Percentiles rank a stretch among this genome's conserved stretches.
Conservation (phyloP, 2,888 invertebrate genomes). For the Drosophila sordidapex region DNA sequence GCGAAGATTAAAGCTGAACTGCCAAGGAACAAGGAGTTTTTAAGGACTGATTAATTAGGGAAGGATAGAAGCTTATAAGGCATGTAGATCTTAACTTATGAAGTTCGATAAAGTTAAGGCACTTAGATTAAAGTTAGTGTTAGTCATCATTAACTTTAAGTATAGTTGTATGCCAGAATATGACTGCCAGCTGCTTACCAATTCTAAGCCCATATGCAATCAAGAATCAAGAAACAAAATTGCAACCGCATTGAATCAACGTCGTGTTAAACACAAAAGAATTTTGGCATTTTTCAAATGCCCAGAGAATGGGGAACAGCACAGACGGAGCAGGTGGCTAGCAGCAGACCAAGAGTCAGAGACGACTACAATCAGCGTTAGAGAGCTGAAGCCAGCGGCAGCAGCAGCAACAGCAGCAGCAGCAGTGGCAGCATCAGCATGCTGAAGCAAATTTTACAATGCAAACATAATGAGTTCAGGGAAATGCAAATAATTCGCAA, state of each 20-base stretch:
- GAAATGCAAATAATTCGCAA: constrained; percentile 73
- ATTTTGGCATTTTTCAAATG: constrained; percentile 17
- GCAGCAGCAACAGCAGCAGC: constrained; percentile 16
- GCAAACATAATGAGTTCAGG: constrained; percentile 74
- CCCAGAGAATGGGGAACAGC: constrained; percentile 11
- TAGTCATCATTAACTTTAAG: background rate
- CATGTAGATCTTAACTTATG: background rate
- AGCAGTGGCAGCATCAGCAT: constrained; percentile 16
- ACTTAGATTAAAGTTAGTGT: background rate
- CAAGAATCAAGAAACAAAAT: constrained; percentile 24
- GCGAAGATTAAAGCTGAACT: background rate
- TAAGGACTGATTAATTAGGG: background rate
- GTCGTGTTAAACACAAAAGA: constrained; percentile 18
- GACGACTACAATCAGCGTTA: constrained; percentile 6
- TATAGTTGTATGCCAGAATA: background rate
- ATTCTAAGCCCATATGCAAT: constrained; percentile 16
- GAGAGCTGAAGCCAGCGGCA: constrained; percentile 4
- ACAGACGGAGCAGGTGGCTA: constrained; percentile 10
- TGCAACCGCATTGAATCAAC: constrained; percentile 26
- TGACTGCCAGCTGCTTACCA: background rate
- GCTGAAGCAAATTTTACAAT: constrained; percentile 56
- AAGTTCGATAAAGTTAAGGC: background rate
- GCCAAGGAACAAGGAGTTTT: background rate
- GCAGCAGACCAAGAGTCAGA: constrained; percentile 2
- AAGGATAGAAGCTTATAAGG: background rate